Evolutionary conservation across 2,888 invertebrate genomes (phyloP), one percentile per base, ranked within the genome.

Genomic region (Acrocyrtus sp.): DNA sequence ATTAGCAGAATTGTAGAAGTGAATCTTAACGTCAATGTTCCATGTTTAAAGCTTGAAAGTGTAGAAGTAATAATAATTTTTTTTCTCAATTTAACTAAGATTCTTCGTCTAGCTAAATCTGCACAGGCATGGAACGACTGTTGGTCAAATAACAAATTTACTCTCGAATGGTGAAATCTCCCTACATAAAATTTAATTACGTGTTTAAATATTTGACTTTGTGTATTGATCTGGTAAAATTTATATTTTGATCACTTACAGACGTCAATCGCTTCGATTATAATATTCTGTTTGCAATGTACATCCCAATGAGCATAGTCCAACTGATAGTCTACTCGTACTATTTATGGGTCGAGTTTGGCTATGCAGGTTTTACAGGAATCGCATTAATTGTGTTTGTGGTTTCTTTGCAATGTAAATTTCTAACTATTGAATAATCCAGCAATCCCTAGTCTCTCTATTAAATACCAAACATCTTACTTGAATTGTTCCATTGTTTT

Each of bases 71-170:
- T n/a, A n/a, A n/a, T n/a, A n/a, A n/a, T n/a, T n/a, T n/a, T n/a
- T n/a, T n/a, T n/a, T n/a, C n/a, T n/a, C n/a, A n/a, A n/a, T n/a
- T n/a, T n/a, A n/a, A 57, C 47, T 60, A 57, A 61, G 61, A 26
- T 47, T n/a, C 57, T 62, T 2, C 43, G 61, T 2, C 34, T 73
- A 6, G 50, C 51, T 4, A 92, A 92, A 84, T 90, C 90, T 3
- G 93, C 96, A 1, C 85, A 95, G 50, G 92, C 92, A 4, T n/a
- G 90, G 94, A 83, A 95, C 95, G 0, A 92, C 95, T 0, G 91
- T 93, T 0, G 97, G 97, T 0, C 95, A 97, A 85, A 90, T 98
- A 67, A 95, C 97, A 27, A 98, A 97, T 84, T 88, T 98, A 12
- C 87, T 98, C 67, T 96, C 97, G 0, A 98, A 97, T 83, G 98